These are phyloP conservation scores for Asarcornis scutulata DNA, from an alignment of 2,113 vertebrate species.

Conservation along the genomic window DNA sequence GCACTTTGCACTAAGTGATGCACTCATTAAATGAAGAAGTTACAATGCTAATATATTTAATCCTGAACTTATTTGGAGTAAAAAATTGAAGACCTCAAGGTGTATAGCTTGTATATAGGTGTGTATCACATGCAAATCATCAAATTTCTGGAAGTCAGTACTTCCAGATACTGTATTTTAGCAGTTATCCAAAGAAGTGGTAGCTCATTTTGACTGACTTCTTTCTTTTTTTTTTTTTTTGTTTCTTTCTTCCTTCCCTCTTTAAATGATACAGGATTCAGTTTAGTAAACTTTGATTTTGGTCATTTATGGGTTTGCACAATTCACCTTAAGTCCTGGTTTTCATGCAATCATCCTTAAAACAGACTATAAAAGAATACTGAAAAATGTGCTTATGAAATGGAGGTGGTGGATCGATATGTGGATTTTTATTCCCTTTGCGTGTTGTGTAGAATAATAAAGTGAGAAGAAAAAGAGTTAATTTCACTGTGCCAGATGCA, in stretches of 20 bases:
- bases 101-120: not conserved
- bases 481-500: not conserved
- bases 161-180: not conserved
- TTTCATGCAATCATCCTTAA: not conserved
- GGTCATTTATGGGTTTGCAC: not conserved
- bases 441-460: not conserved
- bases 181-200: not conserved
- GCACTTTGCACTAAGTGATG: too few relatives aligned
- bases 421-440: not conserved
- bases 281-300: not conserved
- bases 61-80: too few relatives aligned
- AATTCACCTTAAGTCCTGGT: not conserved
- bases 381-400: not conserved
- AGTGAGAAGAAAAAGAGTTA: not conserved
- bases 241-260: not conserved
- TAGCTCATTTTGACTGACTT: not conserved
- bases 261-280: not conserved
- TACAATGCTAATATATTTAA: not conserved
- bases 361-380: not conserved
- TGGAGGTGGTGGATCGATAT: not conserved
- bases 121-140: not conserved
- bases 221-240: not conserved
- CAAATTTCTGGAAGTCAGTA: not conserved
- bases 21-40: not conserved
- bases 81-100: not conserved